Base-by-base conservation (phyloP, 2,113 vertebrate species). In the Chloebia gouldiae region DNA sequence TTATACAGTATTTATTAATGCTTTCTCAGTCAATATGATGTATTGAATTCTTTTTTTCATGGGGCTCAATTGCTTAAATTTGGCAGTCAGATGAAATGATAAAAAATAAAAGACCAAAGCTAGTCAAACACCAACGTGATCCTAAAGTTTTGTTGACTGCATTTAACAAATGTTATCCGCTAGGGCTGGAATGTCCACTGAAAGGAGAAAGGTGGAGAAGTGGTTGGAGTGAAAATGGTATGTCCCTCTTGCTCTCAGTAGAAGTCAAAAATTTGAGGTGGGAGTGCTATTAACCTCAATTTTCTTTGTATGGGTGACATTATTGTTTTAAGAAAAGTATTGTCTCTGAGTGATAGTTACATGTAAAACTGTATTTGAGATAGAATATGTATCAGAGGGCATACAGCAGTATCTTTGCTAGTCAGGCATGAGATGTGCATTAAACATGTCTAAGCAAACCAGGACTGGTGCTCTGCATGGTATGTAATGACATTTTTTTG, bases 1-100 rank as follows among this genome's bases (percentile, higher is more conserved):
- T 69, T 87, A 86, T n/a, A 77, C 30, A 88, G 54, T 39, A 91
- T 35, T 93, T 93, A 59, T 27, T 76, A 86, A 84, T 92, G 57
- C 53, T 65, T 79, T 91, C 78, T 93, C 31, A 57, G 70, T 92
- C 84, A 92, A 5, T 92, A 85, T 57, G 73, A 89, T 83, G 22
- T 59, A 79, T 60, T 91, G 69, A 61, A 91, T 79, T 95, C 7
- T 60, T 78, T 84, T 28, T 65, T 69, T 84, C 40, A 84, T 39
- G 45, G 44, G 57, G 42, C 40, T 91, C 84, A 89, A 25, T 20
- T 85, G 63, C 70, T 79, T 85, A 89, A 66, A 95, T 87, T 33
- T 89, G 44, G 14, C 25, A 91, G 77, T 68, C 76, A 79, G 56
- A 76, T 57, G n/a, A 85, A 91, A 96, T 88, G 39, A 14, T 11